A percentile compares a stretch with the other conserved stretches of the same genome.
These are phyloP conservation scores for Hypocryptadius cinnamomeus DNA, from an alignment of 2,113 vertebrate genomes.

Conservation along the genomic window DNA sequence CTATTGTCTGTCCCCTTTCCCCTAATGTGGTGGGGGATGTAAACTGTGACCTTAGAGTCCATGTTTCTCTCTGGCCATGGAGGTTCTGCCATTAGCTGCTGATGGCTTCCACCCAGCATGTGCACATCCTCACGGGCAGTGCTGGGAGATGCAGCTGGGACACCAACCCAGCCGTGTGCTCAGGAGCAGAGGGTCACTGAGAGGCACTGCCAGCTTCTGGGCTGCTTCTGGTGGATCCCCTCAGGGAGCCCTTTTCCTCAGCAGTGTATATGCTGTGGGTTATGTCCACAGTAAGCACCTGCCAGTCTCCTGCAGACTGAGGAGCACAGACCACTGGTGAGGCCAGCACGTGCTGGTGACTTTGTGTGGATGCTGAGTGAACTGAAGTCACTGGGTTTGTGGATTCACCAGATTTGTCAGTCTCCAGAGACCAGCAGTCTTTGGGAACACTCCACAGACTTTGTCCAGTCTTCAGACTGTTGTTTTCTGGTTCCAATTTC, in stretches of 20 bases:
- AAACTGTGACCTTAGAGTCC: neutral
- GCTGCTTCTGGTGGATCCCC: neutral
- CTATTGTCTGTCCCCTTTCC: neutral
- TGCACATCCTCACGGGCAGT: neutral
- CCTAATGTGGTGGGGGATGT: neutral
- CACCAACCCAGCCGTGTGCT: neutral
- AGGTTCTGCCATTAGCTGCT: neutral
- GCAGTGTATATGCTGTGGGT: neutral
- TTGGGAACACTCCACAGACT: neutral
- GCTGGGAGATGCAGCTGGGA: rapidly evolving
- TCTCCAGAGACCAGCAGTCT: neutral
- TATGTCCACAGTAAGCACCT: neutral
- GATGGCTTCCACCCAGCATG: neutral
- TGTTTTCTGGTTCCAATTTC: neutral
- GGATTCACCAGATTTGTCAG: neutral
- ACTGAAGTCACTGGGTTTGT: neutral
- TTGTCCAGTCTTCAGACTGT: neutral
- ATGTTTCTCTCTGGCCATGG: neutral
- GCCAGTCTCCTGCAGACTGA: neutral
- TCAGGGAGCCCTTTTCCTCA: neutral
- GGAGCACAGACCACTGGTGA: neutral
- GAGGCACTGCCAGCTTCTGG: neutral
- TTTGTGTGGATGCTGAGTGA: neutral
- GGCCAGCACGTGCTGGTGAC: neutral
- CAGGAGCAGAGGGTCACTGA: neutral